Conservation (phyloP, 2,888 invertebrate species). For the Stenodema calcarata region DNA sequence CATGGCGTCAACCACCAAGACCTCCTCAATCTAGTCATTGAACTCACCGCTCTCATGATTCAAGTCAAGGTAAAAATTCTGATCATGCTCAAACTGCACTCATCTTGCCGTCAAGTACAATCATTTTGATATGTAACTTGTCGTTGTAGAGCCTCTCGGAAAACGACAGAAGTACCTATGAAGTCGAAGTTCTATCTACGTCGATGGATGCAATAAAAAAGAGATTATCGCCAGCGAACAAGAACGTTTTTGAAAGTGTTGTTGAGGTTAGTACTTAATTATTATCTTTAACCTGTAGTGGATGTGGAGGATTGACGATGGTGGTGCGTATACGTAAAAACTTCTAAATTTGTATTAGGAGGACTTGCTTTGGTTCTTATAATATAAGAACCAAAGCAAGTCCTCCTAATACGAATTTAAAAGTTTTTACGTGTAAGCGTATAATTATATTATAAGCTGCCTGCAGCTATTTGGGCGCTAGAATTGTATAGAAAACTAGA, state of each 20-base stretch:
- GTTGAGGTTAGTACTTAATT: slow-evolving; percentile 72
- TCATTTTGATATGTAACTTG: neutral
- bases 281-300: slow-evolving; percentile 63
- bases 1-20: slow-evolving; percentile 63
- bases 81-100: neutral
- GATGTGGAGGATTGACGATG: too few species aligned
- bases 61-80: slow-evolving; percentile 73
- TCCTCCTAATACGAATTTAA: too few species aligned
- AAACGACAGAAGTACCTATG: slow-evolving; percentile 87
- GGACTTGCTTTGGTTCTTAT: too few species aligned
- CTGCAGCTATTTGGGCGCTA: too few species aligned
- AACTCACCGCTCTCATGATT: slow-evolving; percentile 86
- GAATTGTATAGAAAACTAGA: too few species aligned
- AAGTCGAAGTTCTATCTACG: slow-evolving; percentile 87
- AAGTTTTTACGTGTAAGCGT: too few species aligned
- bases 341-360: too few species aligned
- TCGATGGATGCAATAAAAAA: slow-evolving; percentile 88
- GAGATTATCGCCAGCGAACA: slow-evolving; percentile 77
- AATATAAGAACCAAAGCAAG: too few species aligned
- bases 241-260: slow-evolving; percentile 80
- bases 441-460: too few species aligned
- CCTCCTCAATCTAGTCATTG: slow-evolving; percentile 81
- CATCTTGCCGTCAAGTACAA: neutral
- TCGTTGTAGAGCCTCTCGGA: slow-evolving; percentile 69
- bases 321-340: too few species aligned